A percentile compares a stretch with the other conserved stretches of the same genome.
These are phyloP conservation scores for Himantopus leucocephalus DNA, from an alignment of 2,113 vertebrate species.

Conservation along the genomic window DNA sequence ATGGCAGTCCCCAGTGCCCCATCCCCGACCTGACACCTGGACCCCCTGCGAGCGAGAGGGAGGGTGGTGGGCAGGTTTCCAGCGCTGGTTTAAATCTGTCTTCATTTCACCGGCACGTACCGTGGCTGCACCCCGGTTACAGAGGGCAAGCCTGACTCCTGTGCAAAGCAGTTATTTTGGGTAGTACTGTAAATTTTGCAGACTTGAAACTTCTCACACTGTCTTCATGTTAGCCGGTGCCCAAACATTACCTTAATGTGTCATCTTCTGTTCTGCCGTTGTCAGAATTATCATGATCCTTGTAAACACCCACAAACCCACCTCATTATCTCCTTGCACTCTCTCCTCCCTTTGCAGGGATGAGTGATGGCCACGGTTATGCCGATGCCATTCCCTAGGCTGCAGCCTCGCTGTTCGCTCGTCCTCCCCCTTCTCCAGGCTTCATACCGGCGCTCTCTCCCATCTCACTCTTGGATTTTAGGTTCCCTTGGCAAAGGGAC, in stretches of 20 bases:
- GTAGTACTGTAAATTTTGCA: background rate
- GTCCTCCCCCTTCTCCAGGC: background rate
- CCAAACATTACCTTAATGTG: conserved; percentile 26
- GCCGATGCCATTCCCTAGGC: background rate
- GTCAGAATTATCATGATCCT: background rate
- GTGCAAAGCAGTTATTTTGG: background rate
- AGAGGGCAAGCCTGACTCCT: background rate
- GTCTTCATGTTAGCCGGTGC: background rate
- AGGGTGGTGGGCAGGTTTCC: background rate
- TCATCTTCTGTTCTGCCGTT: conserved; percentile 1
- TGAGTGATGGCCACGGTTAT: background rate
- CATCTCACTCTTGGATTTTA: background rate
- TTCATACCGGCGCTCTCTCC: background rate
- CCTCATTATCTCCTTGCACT: conserved; percentile 19
- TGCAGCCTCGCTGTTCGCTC: background rate
- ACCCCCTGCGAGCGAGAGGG: background rate
- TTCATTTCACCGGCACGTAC: background rate
- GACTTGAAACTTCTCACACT: background rate
- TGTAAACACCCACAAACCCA: conserved; percentile 43
- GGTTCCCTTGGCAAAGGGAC: background rate
- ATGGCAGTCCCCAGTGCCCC: background rate
- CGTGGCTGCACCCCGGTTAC: background rate
- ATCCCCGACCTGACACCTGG: background rate
- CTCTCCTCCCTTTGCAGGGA: conserved; percentile 11
- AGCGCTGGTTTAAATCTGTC: background rate